Evolutionary conservation across 2,797 vertebrate genomes (phyloP), one percentile per base, ranked within the genome.

Genomic region (Microhierax caerulescens): DNA sequence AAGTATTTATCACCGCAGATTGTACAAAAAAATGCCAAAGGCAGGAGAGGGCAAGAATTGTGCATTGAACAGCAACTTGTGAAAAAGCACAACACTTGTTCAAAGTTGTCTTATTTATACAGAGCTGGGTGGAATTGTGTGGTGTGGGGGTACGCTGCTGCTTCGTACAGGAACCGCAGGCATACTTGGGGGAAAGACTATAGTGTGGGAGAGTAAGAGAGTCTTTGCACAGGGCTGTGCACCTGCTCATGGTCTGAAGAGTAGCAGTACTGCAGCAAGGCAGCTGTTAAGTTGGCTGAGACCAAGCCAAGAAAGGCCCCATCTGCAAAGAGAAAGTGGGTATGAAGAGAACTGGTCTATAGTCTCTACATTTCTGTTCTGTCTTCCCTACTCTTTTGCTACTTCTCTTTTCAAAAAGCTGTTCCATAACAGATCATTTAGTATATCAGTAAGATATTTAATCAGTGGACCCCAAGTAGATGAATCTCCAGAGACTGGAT

Each of bases 381-480:
- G 1, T 41, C 36, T 76, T 79, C 63, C 36, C 67, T 54, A n/a
- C 75, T 96, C 48, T 51, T 73, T 24, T 36, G 53, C 61, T 89
- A 39, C 61, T 79, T 74, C 61, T 83, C 85, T 96, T 96, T 57
- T 63, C 53, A 32, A 64, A 64, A 75, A 99, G 99, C 97, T 99
- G 92, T 98, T 98, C 88, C 98, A 98, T 61, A 97, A 98, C 28
- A 88, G 95, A 69, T 5, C 94, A 2, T 1, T 17, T 0, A 19
- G 75, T 3, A 4, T 30, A 3, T 32, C 69, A 0, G 32, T 98
- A 18, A 82, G 7, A 59, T 99, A 98, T 78, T 11, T 17, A 1
- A 98, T 99, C 83, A 97, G 88, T 28, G 99, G 98, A 15, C 89
- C 96, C 2, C 98, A 98, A 9, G 98, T 99, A 48, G 70, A 97